Conservation (phyloP, 2,113 vertebrate species). For the Nanorana parkeri region DNA sequence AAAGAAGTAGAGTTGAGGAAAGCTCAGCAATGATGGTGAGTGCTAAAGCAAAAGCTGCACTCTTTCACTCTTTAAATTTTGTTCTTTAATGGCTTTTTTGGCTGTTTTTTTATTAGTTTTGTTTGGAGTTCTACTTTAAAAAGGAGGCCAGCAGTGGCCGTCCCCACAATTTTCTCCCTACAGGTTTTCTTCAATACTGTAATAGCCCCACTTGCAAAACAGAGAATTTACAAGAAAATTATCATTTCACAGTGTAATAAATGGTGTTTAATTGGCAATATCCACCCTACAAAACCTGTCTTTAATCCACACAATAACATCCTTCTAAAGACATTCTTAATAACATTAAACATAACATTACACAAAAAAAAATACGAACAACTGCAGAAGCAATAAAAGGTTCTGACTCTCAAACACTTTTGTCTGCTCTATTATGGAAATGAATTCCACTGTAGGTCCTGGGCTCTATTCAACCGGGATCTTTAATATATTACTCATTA, state of each 20-base stretch:
- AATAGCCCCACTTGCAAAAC: background rate
- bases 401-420: conserved; percentile 46
- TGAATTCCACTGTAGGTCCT: conserved; percentile 62
- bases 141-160: too few species aligned
- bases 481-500: conserved; percentile 55
- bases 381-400: conserved; percentile 54
- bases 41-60: too few species aligned
- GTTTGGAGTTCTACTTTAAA: too few species aligned
- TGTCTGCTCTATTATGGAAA: conserved; percentile 59
- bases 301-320: conserved; percentile 3
- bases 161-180: background rate
- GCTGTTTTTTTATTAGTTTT: too few species aligned
- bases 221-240: background rate
- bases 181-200: background rate
- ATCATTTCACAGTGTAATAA: background rate
- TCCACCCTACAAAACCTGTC: background rate
- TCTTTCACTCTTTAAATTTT: too few species aligned
- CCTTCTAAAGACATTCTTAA: conserved; percentile 14
- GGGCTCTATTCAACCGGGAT: conserved; percentile 56
- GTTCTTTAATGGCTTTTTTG: too few species aligned
- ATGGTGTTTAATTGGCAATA: background rate
- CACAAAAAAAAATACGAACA: conserved; percentile 57
- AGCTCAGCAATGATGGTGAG: too few species aligned
- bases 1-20: too few species aligned
- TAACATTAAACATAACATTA: conserved; percentile 60